These are phyloP conservation scores for Temnothorax nylanderi DNA, from an alignment of 1,140 invertebrate genomes.

Conservation along the genomic window DNA sequence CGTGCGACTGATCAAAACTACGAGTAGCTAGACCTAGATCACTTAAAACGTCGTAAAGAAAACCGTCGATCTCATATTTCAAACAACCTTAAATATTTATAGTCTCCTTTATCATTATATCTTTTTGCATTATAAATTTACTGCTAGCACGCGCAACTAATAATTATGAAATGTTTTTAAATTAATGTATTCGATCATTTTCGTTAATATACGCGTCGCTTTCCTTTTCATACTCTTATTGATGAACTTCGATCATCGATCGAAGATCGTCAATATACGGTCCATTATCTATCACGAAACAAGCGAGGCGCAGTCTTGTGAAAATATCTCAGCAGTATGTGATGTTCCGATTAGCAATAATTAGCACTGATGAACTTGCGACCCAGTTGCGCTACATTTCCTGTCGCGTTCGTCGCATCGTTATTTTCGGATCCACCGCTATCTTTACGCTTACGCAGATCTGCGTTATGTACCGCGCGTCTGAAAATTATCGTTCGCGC, in stretches of 20 bases:
- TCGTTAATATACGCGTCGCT: not conserved
- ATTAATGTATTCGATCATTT: not conserved
- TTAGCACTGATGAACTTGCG: constrained; percentile 81
- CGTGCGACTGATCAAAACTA: not conserved
- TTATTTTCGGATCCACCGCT: constrained; percentile 63
- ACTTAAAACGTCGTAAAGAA: not conserved
- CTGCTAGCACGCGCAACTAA: not conserved
- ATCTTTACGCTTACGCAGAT: constrained; percentile 29
- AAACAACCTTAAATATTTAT: not conserved
- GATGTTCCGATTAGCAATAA: constrained; percentile 73
- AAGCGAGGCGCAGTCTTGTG: not conserved
- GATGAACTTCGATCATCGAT: not conserved
- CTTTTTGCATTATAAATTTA: not conserved
- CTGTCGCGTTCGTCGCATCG: constrained; percentile 47
- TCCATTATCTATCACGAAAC: not conserved
- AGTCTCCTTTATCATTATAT: not conserved
- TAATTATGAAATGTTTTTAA: not conserved
- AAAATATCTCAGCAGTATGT: constrained; percentile 19
- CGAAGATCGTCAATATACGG: not conserved
- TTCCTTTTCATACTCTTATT: not conserved
- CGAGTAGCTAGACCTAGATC: not conserved
- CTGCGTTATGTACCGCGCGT: not conserved
- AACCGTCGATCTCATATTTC: not conserved
- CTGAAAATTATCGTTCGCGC: constrained; percentile 31
- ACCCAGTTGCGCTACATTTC: constrained; percentile 74